These are phyloP conservation scores for Lasioglossum lativentre DNA, from an alignment of 2,888 invertebrate genomes.

Conservation along the genomic window DNA sequence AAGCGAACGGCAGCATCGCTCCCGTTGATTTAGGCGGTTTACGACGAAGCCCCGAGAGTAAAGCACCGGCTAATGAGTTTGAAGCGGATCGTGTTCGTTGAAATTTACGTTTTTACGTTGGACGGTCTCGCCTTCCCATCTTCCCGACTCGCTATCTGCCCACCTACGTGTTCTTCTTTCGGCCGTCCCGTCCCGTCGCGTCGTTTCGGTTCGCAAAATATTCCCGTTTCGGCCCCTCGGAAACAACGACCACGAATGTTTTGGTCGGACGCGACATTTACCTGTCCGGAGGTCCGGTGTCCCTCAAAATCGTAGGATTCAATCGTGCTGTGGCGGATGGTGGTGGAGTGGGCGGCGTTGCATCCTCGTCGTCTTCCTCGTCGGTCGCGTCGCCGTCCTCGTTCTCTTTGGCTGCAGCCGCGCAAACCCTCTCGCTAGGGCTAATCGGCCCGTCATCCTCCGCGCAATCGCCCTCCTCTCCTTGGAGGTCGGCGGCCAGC, in stretches of 20 bases:
- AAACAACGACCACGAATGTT: background rate
- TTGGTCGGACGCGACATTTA: constrained; percentile 39
- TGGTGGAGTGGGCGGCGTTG: constrained; percentile 77
- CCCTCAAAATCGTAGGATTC: constrained; percentile 81
- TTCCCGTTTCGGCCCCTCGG: background rate
- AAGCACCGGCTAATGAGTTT: constrained; percentile 62
- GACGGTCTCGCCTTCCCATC: constrained; percentile 23
- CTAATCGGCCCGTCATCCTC: constrained; percentile 87
- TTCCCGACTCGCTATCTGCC: background rate
- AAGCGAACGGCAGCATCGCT: constrained; percentile 62
- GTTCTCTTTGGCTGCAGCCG: constrained; percentile 84
- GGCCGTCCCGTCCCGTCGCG: background rate
- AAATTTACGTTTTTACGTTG: constrained; percentile 47
- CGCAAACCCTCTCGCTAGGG: constrained; percentile 84
- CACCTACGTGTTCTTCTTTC: background rate
- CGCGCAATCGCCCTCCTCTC: constrained; percentile 87
- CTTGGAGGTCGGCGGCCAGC: constrained; percentile 82
- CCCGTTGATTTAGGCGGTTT: constrained; percentile 68
- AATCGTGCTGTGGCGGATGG: constrained; percentile 79
- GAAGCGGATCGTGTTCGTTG: constrained; percentile 47
- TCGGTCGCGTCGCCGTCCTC: constrained; percentile 85
- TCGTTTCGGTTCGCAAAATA: background rate
- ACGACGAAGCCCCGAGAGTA: constrained; percentile 46
- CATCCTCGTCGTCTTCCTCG: constrained; percentile 81
- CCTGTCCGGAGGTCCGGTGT: constrained; percentile 82